Conservation (phyloP, 2,888 invertebrate genomes). For the Cosmopolites sordidus region DNA sequence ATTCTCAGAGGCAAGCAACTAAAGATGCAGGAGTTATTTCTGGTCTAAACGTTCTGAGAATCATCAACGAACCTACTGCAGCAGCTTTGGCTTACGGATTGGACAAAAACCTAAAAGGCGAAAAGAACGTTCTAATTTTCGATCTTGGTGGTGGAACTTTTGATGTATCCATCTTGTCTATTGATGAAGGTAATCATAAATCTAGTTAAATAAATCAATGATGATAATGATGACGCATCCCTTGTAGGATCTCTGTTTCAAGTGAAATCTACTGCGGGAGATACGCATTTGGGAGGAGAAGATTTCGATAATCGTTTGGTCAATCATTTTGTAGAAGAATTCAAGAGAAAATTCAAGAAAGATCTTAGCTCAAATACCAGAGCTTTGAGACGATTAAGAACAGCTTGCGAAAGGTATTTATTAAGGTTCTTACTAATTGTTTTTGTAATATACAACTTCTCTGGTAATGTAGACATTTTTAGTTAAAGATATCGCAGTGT, state of each 20-base stretch:
- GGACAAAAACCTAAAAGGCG: slow-evolving; percentile 69
- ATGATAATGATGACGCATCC: slow-evolving; percentile 61
- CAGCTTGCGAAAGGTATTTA: slow-evolving; percentile 69
- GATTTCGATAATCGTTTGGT: slow-evolving; percentile 79
- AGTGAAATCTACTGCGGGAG: slow-evolving; percentile 75
- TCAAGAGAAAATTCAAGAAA: slow-evolving; percentile 69
- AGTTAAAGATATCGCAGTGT: slow-evolving; percentile 83
- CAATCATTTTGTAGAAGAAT: slow-evolving; percentile 73
- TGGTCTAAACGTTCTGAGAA: slow-evolving; percentile 81
- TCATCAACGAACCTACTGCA: slow-evolving; percentile 88
- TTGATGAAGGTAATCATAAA: slow-evolving; percentile 68
- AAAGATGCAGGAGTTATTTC: slow-evolving; percentile 86
- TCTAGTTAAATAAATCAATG: background rate
- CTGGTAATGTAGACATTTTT: slow-evolving; percentile 77
- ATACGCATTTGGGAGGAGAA: slow-evolving; percentile 76
- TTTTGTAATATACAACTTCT: background rate
- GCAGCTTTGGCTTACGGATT: slow-evolving; percentile 83
- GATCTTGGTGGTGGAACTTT: slow-evolving; percentile 86
- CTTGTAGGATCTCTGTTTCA: slow-evolving; percentile 66
- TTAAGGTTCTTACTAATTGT: background rate
- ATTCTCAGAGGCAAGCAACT: slow-evolving; percentile 78
- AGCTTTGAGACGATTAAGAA: slow-evolving; percentile 75
- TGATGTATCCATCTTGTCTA: slow-evolving; percentile 86
- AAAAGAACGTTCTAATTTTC: slow-evolving; percentile 70
- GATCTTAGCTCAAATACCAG: slow-evolving; percentile 68